Percentiles rank a stretch among this genome's conserved stretches.
phyloP scores from a whole-genome alignment of 2,797 vertebrate genomes.

The Spinus pinus region DNA sequence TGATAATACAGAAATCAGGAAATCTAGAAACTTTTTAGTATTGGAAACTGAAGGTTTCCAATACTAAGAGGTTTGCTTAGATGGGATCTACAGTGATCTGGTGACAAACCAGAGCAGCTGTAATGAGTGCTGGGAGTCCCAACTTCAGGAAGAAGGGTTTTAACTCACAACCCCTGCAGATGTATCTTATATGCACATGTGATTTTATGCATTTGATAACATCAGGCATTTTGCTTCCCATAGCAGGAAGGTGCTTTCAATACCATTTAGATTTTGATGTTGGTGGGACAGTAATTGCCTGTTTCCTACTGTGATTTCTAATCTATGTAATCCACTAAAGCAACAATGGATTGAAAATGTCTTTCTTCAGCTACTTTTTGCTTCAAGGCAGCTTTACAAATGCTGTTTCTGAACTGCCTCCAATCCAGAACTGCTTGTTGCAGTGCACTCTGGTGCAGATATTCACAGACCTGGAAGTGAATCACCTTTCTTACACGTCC shows the following conservation, averaged over 20 bases:
- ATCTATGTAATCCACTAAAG: background rate
- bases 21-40: no score
- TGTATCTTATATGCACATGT: rapidly evolving
- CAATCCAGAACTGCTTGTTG: background rate
- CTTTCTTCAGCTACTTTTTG: background rate
- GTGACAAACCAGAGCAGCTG: background rate
- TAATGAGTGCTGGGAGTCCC: rapidly evolving
- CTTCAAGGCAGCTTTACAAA: background rate
- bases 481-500: background rate
- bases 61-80: background rate
- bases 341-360: background rate
- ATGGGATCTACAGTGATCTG: background rate
- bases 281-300: background rate
- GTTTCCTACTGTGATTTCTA: background rate
- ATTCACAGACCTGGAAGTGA: background rate
- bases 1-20: no score
- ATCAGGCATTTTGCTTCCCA: background rate
- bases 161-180: background rate
- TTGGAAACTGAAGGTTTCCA: background rate
- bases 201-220: background rate
- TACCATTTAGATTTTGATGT: background rate
- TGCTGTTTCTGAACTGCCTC: background rate
- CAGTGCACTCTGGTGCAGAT: background rate
- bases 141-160: background rate
- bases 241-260: background rate